These are phyloP conservation scores for Timema cristinae DNA, from an alignment of 2,888 invertebrate genomes.

Conservation along the genomic window DNA sequence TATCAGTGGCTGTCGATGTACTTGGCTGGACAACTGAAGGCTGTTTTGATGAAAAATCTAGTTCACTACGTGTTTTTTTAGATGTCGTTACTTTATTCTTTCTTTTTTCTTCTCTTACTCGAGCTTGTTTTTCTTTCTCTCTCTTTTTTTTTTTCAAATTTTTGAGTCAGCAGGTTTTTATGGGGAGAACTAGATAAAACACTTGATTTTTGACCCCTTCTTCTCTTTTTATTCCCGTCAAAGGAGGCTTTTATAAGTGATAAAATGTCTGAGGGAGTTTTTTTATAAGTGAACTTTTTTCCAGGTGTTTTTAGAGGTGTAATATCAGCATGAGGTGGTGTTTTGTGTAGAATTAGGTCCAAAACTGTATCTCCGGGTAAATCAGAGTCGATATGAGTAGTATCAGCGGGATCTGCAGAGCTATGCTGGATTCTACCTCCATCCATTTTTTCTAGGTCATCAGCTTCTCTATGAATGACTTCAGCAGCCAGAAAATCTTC, in stretches of 20 bases:
- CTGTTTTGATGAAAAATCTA: too few relatives aligned
- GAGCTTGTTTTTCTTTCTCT: too few relatives aligned
- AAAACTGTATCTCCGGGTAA: too few relatives aligned
- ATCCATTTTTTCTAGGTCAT: too few relatives aligned
- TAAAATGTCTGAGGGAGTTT: conserved; percentile 1
- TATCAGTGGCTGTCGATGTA: too few relatives aligned
- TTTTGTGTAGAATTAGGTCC: neutral
- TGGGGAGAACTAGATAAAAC: neutral
- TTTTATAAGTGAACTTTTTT: neutral
- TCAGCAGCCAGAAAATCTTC: conserved; percentile 9
- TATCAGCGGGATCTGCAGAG: too few relatives aligned
- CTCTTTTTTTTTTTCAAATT: neutral
- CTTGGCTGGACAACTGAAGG: too few relatives aligned
- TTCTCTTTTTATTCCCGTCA: neutral
- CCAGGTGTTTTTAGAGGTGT: neutral
- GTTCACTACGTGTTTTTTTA: too few relatives aligned
- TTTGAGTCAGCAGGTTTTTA: conserved; percentile 4
- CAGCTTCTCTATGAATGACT: neutral
- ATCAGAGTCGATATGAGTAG: too few relatives aligned
- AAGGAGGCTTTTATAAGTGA: neutral
- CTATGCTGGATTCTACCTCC: too few relatives aligned
- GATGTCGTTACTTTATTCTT: too few relatives aligned
- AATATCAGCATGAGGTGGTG: neutral
- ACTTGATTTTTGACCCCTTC: neutral
- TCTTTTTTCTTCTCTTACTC: too few relatives aligned